Evolutionary conservation across 2,113 vertebrate genomes (phyloP), one percentile per base, ranked within the genome.

Genomic region (zebrafish (Danio rerio)): DNA sequence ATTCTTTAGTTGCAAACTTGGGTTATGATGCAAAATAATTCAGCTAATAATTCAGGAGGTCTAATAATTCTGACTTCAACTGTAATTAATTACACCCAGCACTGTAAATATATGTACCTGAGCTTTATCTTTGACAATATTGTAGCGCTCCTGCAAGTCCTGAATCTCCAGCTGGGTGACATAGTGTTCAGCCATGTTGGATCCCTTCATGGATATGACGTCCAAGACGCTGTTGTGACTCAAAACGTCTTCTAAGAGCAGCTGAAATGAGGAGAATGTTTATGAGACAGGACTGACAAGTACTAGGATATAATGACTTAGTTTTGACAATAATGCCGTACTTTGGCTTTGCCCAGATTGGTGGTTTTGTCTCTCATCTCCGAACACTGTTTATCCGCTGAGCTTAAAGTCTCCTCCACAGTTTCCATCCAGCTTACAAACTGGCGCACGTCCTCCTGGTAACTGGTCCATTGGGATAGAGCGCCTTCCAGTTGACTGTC

Each of bases 401-500:
- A 93, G n/a, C 85, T 92, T 11, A 99, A 91, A 10, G 90, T 95
- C 87, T 93, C 92, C 89, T 99, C 98, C 47, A 96, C 90, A 0
- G 93, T 85, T 49, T 98, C 96, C 96, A 99, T 97, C 98, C 98
- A 99, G 75, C 89, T 88, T 66, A 95, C 91, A 90, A 99, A 98
- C 91, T 97, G 97, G 3, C 93, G 93, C 31, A 98, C 94, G 0
- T 98, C 97, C 84, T 99, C 98, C 90, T 98, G 97, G 59, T 98
- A 99, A 89, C 96, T 99, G 62, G 97, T 99, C 98, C 98, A 99
- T 79, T 98, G 96, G 0, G 96, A 99, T 7, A 98, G 95, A 15
- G 97, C 95, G 2, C 96, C 97, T 92, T 99, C 98, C 43, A 99
- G 90, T 84, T 97, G 98, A 84, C 98, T 99, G 94, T 55, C 91